phyloP scores from a whole-genome alignment of 2,888 invertebrate genomes.

The Drosophila rellima region DNA sequence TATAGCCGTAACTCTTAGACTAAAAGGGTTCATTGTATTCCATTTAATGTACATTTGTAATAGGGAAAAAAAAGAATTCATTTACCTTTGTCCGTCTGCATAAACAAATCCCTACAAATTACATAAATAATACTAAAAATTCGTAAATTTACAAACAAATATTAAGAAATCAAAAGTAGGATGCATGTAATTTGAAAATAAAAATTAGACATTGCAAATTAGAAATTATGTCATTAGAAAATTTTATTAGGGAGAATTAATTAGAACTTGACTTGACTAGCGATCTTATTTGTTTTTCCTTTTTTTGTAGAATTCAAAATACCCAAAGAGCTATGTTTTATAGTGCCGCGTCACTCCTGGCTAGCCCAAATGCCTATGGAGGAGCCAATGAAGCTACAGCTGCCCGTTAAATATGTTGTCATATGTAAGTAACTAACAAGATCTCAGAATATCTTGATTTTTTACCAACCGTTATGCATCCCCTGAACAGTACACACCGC shows the following conservation, averaged over 20 bases:
- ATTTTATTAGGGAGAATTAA: no score
- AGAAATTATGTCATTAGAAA: no score
- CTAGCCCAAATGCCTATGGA: conserved; percentile 86
- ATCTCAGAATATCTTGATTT: not conserved
- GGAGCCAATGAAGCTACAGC: conserved; percentile 75
- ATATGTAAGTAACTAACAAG: conserved; percentile 45
- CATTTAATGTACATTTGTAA: no score
- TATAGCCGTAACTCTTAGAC: not conserved
- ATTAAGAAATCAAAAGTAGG: no score
- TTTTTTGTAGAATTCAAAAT: conserved; percentile 67
- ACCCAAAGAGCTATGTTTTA: conserved; percentile 73
- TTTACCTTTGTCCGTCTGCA: no score
- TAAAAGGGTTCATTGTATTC: not conserved
- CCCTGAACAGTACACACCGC: conserved; percentile 86
- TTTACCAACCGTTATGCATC: not conserved
- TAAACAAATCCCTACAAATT: no score
- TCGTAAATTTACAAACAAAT: no score
- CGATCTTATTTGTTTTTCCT: not conserved
- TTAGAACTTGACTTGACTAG: not conserved
- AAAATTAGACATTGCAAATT: no score
- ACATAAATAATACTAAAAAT: no score
- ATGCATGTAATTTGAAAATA: no score
- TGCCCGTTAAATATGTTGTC: conserved; percentile 86
- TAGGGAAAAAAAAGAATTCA: no score
- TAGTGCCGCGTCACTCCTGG: conserved; percentile 86